Percentiles rank a stretch among this genome's conserved stretches.
phyloP scores from a whole-genome alignment of 2,888 invertebrate genomes.

The Geotrupes spiniger region DNA sequence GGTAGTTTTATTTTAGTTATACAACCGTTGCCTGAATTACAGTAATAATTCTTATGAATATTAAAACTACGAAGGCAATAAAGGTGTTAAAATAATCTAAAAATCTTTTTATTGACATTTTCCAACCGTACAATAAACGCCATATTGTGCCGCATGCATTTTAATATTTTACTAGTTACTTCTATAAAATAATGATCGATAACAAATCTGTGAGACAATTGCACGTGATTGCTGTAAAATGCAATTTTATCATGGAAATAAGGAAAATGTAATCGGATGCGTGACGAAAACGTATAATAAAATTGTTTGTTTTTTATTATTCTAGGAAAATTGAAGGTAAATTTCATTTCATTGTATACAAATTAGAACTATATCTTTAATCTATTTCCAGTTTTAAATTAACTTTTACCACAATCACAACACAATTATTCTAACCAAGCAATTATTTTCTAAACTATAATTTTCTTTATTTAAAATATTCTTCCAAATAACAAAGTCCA shows the following conservation, averaged over 20 bases:
- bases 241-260: slow-evolving; percentile 14
- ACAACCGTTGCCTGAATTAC: background rate
- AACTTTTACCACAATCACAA: slow-evolving; percentile 12
- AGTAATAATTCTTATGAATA: slow-evolving; percentile 3
- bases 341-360: slow-evolving; percentile 23
- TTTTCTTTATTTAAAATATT: background rate
- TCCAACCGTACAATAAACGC: background rate
- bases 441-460: slow-evolving; percentile 1
- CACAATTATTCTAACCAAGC: slow-evolving; percentile 2
- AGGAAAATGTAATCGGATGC: slow-evolving; percentile 15
- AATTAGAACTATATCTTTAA: slow-evolving; percentile 21
- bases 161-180: background rate
- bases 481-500: no score
- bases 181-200: slow-evolving; percentile 8
- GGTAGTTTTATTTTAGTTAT: background rate
- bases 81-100: slow-evolving; percentile 5
- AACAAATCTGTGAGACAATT: slow-evolving; percentile 11
- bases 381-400: slow-evolving; percentile 17
- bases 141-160: background rate
- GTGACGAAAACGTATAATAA: slow-evolving; percentile 23
- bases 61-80: background rate
- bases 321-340: slow-evolving; percentile 22
- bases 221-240: slow-evolving; percentile 10
- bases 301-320: slow-evolving; percentile 20
- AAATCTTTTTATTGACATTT: background rate